A percentile compares a stretch with the other conserved stretches of the same genome.
phyloP scores from a whole-genome alignment of 2,797 vertebrate genomes.

The Clarias platycephalus region DNA sequence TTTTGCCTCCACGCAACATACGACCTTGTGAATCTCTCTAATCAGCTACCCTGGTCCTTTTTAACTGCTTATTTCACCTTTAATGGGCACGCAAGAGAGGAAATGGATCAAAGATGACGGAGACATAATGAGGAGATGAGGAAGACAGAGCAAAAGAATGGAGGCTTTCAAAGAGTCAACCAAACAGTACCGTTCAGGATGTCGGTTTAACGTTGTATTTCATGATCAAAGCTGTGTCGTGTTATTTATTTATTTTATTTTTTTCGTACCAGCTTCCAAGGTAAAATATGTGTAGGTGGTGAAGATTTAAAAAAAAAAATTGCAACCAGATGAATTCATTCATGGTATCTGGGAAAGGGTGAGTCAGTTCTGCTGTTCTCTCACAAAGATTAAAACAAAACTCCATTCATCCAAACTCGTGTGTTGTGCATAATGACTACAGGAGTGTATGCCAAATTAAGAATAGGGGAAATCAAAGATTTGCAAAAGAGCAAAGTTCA shows the following conservation, averaged over 20 bases:
- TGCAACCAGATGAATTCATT: slow-evolving; percentile 51
- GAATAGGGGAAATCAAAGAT: slow-evolving; percentile 40
- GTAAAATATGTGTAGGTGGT: slow-evolving; percentile 47
- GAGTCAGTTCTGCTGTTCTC: slow-evolving; percentile 47
- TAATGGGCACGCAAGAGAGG: slow-evolving; percentile 45
- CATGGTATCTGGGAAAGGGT: slow-evolving; percentile 53
- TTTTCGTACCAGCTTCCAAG: slow-evolving; percentile 27
- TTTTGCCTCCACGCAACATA: slow-evolving; percentile 57
- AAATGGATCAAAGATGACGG: slow-evolving; percentile 42
- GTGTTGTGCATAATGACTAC: slow-evolving; percentile 33
- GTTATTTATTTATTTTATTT: slow-evolving; percentile 7
- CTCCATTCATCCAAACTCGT: slow-evolving; percentile 37
- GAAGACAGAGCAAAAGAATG: slow-evolving; percentile 19
- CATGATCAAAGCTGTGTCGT: slow-evolving; percentile 15
- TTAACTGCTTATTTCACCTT: slow-evolving; percentile 53
- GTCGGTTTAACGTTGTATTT: slow-evolving; percentile 6
- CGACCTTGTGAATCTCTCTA: slow-evolving; percentile 51
- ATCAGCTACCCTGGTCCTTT: slow-evolving; percentile 49
- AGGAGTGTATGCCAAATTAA: slow-evolving; percentile 35
- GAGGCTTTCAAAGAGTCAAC: slow-evolving; percentile 33
- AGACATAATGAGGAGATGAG: slow-evolving; percentile 41
- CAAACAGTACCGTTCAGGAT: slow-evolving; percentile 12
- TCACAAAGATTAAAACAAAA: slow-evolving; percentile 43
- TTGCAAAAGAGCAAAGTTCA: slow-evolving; percentile 34
- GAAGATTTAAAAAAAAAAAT: slow-evolving; percentile 33